Base-by-base conservation (phyloP, 1,140 invertebrate genomes). In the Drusus annulatus region DNA sequence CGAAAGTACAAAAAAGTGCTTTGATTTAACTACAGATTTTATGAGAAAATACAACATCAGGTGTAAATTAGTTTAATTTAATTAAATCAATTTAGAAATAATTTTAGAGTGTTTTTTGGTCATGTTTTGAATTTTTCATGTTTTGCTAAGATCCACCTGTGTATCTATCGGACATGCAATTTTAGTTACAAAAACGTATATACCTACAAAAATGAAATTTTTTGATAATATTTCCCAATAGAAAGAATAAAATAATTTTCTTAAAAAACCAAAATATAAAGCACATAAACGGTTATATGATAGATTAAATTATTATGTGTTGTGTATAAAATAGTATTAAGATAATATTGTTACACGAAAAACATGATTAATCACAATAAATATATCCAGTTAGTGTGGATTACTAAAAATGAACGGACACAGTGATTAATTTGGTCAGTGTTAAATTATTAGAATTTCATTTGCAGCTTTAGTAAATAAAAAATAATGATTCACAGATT, bases 141-240 rank as follows among this genome's bases (percentile, higher is more conserved):
- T 17, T 13, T 56, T 56, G 54, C 54, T 56, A 56, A 56, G n/a
- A n/a, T 56, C n/a, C 54, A 56, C 54, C 54, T 56, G 54, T 21
- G 19, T n/a, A n/a, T n/a, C 7, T 56, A 45, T 45, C 36, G 8
- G 8, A 13, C 68, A 71, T 71, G 68, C 68, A 71, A 63, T 28
- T 71, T 71, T 71, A 71, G 68, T 71, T 45, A 71, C 68, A 71
- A 71, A 28, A 36, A 65, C 45, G 23, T 51, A 52, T 52, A 71
- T 21, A 51, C 19, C 68, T 71, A 71, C 36, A 15, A 17, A 23
- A 8, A 71, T 51, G 10, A 36, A 45, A 6, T 28, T 65, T 71
- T 52, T 21, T 17, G 25, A 68, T 68, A 71, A 19, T 71, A 71
- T 71, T 71, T 71, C 68, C 68, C 68, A 21, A 71, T 71, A 71